phyloP scores from a whole-genome alignment of 2,888 invertebrate genomes.

The Apamea anceps region DNA sequence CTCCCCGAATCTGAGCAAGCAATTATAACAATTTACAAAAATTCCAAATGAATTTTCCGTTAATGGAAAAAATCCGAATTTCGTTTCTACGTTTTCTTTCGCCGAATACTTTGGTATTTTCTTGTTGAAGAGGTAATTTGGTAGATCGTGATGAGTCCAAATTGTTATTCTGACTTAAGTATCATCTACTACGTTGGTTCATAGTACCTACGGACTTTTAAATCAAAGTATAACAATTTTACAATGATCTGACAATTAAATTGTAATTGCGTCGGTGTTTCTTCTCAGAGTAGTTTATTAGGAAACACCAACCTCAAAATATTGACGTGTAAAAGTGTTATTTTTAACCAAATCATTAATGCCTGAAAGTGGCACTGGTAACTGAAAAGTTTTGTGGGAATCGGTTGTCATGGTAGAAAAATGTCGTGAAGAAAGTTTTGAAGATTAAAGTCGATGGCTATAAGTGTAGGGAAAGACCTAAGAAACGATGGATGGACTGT shows the following conservation, averaged over 20 bases:
- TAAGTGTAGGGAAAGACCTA: too few relatives aligned
- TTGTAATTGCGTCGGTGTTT: neutral
- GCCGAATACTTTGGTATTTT: neutral
- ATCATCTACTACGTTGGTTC: neutral
- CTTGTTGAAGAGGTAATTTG: neutral
- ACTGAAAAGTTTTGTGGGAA: too few relatives aligned
- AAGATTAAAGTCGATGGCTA: too few relatives aligned
- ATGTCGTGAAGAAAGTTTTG: too few relatives aligned
- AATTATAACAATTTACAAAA: slow-evolving; percentile 26
- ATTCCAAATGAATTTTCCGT: neutral
- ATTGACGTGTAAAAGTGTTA: neutral
- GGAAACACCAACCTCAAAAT: neutral
- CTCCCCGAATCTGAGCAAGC: slow-evolving; percentile 15
- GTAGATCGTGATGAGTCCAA: neutral
- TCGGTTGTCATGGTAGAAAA: too few relatives aligned
- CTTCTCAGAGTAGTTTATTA: too few relatives aligned
- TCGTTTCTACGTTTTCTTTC: neutral
- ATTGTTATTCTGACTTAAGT: neutral
- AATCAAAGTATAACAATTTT: too few relatives aligned
- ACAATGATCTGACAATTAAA: neutral
- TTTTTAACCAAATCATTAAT: neutral
- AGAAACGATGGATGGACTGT: too few relatives aligned
- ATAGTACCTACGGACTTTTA: neutral
- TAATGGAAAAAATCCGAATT: neutral
- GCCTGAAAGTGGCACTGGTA: too few relatives aligned